Conservation (phyloP, 2,113 vertebrate genomes). For the Nematolebias whitei region DNA sequence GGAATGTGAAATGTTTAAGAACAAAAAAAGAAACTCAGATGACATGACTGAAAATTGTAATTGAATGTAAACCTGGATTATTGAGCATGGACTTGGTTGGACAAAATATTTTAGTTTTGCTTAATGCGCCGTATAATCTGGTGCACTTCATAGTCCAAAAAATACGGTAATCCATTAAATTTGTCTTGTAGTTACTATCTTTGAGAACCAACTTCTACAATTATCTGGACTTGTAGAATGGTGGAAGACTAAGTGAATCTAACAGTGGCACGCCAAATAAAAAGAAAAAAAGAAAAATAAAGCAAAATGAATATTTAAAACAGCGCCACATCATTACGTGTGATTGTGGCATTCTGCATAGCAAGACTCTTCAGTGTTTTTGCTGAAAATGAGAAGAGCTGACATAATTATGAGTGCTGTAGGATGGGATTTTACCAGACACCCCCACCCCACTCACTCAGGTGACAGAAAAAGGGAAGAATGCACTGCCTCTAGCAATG, state of each 20-base stretch:
- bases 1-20: too few species aligned
- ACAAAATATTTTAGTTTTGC: too few species aligned
- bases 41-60: too few species aligned
- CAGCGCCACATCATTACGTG: constrained; percentile 60
- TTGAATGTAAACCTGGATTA: too few species aligned
- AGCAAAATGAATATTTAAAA: constrained; percentile 11
- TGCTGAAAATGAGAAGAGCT: constrained; percentile 77
- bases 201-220: constrained; percentile 6
- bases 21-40: too few species aligned
- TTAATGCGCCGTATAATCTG: too few species aligned
- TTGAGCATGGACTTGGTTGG: too few species aligned
- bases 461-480: constrained; percentile 70
- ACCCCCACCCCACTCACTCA: constrained; percentile 50
- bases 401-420: constrained; percentile 71
- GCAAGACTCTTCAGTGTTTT: constrained; percentile 69
- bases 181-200: constrained; percentile 9
- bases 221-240: not conserved
- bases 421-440: constrained; percentile 77
- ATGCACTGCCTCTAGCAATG: constrained; percentile 69
- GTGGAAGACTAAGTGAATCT: not conserved
- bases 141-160: too few species aligned
- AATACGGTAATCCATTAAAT: not conserved
- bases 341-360: constrained; percentile 68
- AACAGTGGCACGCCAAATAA: constrained; percentile 26
- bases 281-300: constrained; percentile 60